phyloP scores from a whole-genome alignment of 23 tunicate genomes.

The Clavelina lepadiformis region DNA sequence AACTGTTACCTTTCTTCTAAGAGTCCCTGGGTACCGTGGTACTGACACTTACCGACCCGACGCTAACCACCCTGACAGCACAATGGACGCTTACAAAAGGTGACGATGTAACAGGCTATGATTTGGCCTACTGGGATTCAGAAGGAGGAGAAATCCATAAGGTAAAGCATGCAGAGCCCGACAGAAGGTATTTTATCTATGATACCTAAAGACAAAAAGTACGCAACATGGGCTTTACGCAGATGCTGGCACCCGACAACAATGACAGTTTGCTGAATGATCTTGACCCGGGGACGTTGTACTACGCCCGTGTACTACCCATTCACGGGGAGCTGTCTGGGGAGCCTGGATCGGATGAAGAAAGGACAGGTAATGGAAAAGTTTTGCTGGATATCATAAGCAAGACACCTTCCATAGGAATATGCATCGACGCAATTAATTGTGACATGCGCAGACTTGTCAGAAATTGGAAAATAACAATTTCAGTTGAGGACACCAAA shows the following conservation, averaged over 20 bases:
- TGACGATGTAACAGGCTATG: constrained; percentile 51
- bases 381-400: too few species aligned
- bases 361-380: constrained; percentile 31
- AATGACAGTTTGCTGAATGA: constrained; percentile 4
- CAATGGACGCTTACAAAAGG: constrained; percentile 55
- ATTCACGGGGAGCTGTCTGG: constrained; percentile 23
- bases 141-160: too few species aligned
- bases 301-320: constrained; percentile 7
- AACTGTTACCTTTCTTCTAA: too few species aligned
- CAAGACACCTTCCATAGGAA: too few species aligned
- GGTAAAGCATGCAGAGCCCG: too few species aligned
- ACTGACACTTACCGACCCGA: constrained; percentile 30
- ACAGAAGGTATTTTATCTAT: too few species aligned
- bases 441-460: too few species aligned
- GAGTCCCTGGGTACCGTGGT: constrained; percentile 49
- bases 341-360: constrained; percentile 21
- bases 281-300: not conserved
- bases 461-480: too few species aligned
- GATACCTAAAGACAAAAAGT: too few species aligned
- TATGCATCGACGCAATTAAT: too few species aligned
- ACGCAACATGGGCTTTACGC: too few species aligned
- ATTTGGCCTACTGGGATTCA: constrained; percentile 11
- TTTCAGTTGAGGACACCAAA: too few species aligned
- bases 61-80: constrained; percentile 59
- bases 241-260: not conserved